Base-by-base conservation (phyloP, 2,113 vertebrate species). In the Toxotes chatareus region DNA sequence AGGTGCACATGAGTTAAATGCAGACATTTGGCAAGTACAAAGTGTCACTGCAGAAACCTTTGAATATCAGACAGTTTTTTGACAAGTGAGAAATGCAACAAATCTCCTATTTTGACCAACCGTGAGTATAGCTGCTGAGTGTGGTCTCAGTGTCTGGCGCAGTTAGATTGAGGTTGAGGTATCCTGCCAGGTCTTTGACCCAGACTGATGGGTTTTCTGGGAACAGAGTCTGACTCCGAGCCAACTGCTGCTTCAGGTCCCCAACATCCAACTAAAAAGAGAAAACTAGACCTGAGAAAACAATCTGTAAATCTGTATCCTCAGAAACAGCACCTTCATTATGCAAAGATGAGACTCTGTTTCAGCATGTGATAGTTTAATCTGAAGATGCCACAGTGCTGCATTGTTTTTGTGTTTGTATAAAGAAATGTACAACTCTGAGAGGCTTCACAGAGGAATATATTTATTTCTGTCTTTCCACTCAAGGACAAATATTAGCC, bases 151-250 rank as follows among this genome's bases (percentile, higher is more conserved):
- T 92, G 40, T 93, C 91, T 0, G 97, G 96, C 0, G 95, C 95
- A 1, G 97, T 96, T 64, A 99, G 96, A 51, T 98, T 96, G 91
- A 96, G 96, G 95, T 99, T 99, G 81, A 99, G 97, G 88, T 98
- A 99, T 13, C 98, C 95, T 0, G 98, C 98, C 91, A 99, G 93
- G 93, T 99, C 98, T 95, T 99, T 99, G 84, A 98, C 89, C 98
- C 98, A 99, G 56, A 99, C 96, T 0, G 96, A 97, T 0, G 98
- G 96, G 85, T 97, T 99, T 57, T 96, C 97, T 0, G 97, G 95
- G 84, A 99, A 99, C 76, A 99, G 64, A 0, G 73, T 94, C 82
- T 96, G 95, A 92, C 97, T 99, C 84, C 94, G 97, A 19, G 95
- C 95, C 92, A 99, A 86, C 92, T 98, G 96, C 91, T 95, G 96